Evolutionary conservation across 2,113 vertebrate species (phyloP), one percentile per base, ranked within the genome.

Genomic region (Aix galericulata): DNA sequence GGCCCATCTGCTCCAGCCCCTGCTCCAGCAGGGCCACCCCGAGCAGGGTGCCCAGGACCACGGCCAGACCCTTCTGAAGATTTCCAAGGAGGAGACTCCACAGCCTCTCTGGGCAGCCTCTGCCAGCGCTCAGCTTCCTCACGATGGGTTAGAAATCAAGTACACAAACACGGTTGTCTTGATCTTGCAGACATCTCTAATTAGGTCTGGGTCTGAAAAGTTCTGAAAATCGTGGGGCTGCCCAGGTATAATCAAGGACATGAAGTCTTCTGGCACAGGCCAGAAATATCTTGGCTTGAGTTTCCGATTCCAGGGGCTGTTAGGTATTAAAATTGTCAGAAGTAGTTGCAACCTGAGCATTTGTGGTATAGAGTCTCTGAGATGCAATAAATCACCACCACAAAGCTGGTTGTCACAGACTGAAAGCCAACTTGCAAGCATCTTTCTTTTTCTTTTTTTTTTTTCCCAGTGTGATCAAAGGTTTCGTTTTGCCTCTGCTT

Each of bases 131-230:
- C n/a, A 42, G n/a, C 56, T 58, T 86, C 46, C 42, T 62, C 71
- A 62, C 73, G 60, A 38, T 20, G 16, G 62, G 44, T 79, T 68
- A 67, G 40, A 71, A 89, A 68, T 82, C n/a, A 63, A 44, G 58
- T 59, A 31, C 0, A 0, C 36, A 36, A 86, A 2, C 22, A 55
- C 8, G 38, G 8, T 34, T 86, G 34, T 50, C 42, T 74, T 67
- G 36, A n/a, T 60, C 79, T 74, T 90, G 68, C 68, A 78, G 82
- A 59, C 55, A 68, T 58, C 53, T 88, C 50, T 69, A 34, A 26
- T 88, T 78, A 64, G 63, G 27, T 72, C 3, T 52, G 69, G n/a
- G 63, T 80, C 40, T 81, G 62, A 74, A 72, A 76, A 69, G 8
- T 17, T 67, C 58, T 40, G 82, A 52, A 78, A 83, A 23, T 29